phyloP scores from a whole-genome alignment of 2,113 vertebrate species.

The Hippocampus guttulatus region DNA sequence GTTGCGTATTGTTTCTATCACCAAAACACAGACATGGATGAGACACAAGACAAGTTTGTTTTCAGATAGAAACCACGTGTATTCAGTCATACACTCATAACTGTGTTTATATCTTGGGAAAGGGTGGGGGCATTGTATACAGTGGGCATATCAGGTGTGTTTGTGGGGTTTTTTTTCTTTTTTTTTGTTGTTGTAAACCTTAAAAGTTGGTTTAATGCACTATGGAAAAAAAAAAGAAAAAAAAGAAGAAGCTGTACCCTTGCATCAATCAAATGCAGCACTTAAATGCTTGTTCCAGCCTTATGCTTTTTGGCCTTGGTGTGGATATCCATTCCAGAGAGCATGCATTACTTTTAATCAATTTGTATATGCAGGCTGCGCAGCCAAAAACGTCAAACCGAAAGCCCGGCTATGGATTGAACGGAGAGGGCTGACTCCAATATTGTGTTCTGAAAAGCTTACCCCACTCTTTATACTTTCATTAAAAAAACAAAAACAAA shows the following conservation, averaged over 20 bases:
- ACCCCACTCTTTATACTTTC: slow-evolving; percentile 51
- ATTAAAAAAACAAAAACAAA: slow-evolving; percentile 15
- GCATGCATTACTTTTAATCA: slow-evolving; percentile 70
- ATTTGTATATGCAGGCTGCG: slow-evolving; percentile 72
- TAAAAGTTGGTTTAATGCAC: slow-evolving; percentile 70
- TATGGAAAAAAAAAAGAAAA: slow-evolving; percentile 44
- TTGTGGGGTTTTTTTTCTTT: slow-evolving; percentile 25
- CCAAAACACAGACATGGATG: slow-evolving; percentile 74
- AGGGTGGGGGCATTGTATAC: slow-evolving; percentile 52
- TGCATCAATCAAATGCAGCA: slow-evolving; percentile 73
- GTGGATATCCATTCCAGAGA: slow-evolving; percentile 61
- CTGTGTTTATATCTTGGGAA: slow-evolving; percentile 53
- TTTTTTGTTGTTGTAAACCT: slow-evolving; percentile 40
- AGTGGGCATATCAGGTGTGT: slow-evolving; percentile 64
- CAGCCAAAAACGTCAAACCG: slow-evolving; percentile 67
- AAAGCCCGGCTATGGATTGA: slow-evolving; percentile 51
- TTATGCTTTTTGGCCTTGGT: slow-evolving; percentile 62
- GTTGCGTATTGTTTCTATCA: slow-evolving; percentile 74
- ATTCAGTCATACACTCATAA: slow-evolving; percentile 62
- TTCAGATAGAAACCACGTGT: slow-evolving; percentile 67
- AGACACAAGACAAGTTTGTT: slow-evolving; percentile 73
- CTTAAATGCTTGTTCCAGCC: slow-evolving; percentile 70
- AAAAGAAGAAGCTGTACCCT: slow-evolving; percentile 36
- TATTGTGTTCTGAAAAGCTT: slow-evolving; percentile 55
- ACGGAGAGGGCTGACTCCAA: slow-evolving; percentile 51